Conservation (phyloP, 2,113 vertebrate genomes). For the Probosciger aterrimus region DNA sequence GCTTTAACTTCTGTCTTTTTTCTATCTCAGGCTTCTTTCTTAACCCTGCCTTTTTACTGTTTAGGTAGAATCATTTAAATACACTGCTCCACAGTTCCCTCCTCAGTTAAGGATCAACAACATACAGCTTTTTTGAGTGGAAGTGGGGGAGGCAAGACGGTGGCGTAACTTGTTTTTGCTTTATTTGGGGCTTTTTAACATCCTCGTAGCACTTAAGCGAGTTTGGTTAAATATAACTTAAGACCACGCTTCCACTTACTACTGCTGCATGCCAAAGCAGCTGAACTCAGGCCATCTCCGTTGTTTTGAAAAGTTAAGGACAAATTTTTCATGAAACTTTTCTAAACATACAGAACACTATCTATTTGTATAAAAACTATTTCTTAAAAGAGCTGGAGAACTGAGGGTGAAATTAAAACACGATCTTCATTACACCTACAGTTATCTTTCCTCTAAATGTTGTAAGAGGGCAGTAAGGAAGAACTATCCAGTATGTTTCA, state of each 20-base stretch:
- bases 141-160: background rate
- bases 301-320: background rate
- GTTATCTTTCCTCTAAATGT: background rate
- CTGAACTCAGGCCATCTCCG: background rate
- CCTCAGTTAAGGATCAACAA: background rate
- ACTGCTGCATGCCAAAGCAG: background rate
- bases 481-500: background rate
- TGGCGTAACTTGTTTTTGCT: background rate
- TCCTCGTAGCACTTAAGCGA: background rate
- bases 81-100: background rate
- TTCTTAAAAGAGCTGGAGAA: background rate
- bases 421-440: background rate
- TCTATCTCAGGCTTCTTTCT: background rate
- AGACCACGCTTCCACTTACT: accelerated
- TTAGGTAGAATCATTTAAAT: background rate
- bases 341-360: background rate
- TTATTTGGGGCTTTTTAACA: background rate
- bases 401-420: background rate
- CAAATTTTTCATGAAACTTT: background rate
- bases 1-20: background rate
- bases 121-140: background rate
- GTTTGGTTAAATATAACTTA: background rate
- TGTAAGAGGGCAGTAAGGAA: background rate
- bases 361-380: background rate
- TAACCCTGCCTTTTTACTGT: background rate